Base-by-base conservation (phyloP, 2,888 invertebrate genomes). In the Tenthredo notha region DNA sequence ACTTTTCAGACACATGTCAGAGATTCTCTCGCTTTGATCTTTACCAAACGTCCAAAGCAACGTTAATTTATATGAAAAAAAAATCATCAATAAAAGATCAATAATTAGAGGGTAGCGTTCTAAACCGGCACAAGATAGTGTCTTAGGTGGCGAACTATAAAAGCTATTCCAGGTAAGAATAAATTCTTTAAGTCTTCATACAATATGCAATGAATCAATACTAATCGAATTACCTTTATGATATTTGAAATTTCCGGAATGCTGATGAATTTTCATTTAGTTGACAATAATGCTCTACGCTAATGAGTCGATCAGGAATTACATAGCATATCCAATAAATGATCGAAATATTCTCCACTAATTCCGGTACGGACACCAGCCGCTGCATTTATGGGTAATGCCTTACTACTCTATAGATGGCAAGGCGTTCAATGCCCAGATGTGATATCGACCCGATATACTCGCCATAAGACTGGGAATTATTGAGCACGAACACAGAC, bases 381-480 rank as follows among this genome's bases (percentile, higher is more conserved):
- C 12, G 21, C 77, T 21, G 72, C 43, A 74, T 74, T 12, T 25
- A 15, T 54, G 6, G 25, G 54, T 29, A 33, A 54, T 54, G 25
- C 77, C 77, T 29, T 15, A 50, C 29, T 54, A 54, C 15, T 50
- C 33, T 54, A 25, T 77, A 54, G 25, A 18, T 77, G 50, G 29
- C 54, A 77, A 25, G 29, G 47, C 77, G 43, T 77, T 77, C 77
- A 50, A 43, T 74, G 43, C 77, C 33, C 29, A 29, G 29, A 77
- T 77, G n/a, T 77, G 77, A 12, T 29, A 77, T 77, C 50, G 77
- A 77, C 21, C 50, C 29, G 33, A 77, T n/a, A 77, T 33, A 50
- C 50, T 18, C 50, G 50, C n/a, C 18, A 77, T 29, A 77, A 12
- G 54, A 54, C 33, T 29, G 54, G 29, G 29, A 50, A 77, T 54